These are phyloP conservation scores for Xenus cinereus DNA, from an alignment of 2,113 vertebrate species.

Conservation along the genomic window DNA sequence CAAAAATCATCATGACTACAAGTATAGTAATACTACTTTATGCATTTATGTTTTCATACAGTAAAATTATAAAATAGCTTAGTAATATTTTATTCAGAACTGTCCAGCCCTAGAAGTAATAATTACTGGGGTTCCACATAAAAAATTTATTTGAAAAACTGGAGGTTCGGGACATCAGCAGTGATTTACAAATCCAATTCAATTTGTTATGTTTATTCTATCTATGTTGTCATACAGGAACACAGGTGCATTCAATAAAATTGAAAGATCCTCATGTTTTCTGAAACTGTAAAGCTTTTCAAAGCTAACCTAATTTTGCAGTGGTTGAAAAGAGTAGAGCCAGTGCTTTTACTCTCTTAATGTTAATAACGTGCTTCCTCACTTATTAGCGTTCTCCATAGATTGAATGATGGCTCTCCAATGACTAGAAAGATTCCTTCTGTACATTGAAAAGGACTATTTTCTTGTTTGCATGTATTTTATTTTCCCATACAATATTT, in stretches of 20 bases:
- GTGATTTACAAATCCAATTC: not conserved
- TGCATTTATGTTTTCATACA: not conserved
- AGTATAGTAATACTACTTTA: not conserved
- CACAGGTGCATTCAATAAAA: not conserved
- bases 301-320: not conserved
- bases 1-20: not conserved
- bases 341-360: not conserved
- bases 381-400: not conserved
- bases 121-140: not conserved
- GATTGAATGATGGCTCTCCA: not conserved
- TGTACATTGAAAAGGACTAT: not conserved
- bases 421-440: not conserved
- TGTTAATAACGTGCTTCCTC: not conserved
- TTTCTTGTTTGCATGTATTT: not conserved
- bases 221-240: not conserved
- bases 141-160: not conserved
- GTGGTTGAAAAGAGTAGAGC: not conserved
- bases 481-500: not conserved
- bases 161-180: not conserved
- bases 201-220: not conserved
- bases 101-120: not conserved
- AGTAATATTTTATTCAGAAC: not conserved
- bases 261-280: not conserved
- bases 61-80: not conserved
- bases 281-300: not conserved